Evolutionary conservation across 1,140 invertebrate genomes (phyloP), one percentile per base, ranked within the genome.

Genomic region (Drosophila mayri): DNA sequence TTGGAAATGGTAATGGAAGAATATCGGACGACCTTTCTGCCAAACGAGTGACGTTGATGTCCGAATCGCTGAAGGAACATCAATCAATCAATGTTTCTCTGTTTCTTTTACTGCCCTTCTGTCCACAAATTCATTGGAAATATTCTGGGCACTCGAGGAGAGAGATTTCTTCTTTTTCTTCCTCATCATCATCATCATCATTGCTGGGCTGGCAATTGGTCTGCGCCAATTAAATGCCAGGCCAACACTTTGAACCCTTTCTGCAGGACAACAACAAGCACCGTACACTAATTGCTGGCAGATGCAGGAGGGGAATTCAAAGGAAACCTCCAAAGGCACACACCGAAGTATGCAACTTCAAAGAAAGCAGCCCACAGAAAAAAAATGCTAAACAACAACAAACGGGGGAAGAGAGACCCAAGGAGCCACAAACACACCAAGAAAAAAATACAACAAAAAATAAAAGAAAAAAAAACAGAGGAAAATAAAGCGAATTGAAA

Each of bases 181-280:
- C 41, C 37, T 47, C 55, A 10, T 22, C 25, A 16, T 22, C 41
- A 11, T 43, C 41, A 18, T 44, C 41, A 12, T 44, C 40, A 4
- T 41, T 11, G 2, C 30, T 12, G 49, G 60, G 59, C 75, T 71
- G 61, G 58, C 85, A 88, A 90, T 88, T 88, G 86, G 70, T 73
- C 85, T 81, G 85, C 85, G 82, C 81, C 85, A 88, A 88, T 88
- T 88, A 88, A 88, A 88, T 88, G 85, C 85, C 81, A 85, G 81
- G 74, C 68, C 78, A 88, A 90, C 85, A 88, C 85, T 88, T 88
- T 90, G 86, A 84, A 87, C 68, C 76, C 84, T 60, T 55, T 73
- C 64, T 64, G 60, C 67, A 62, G 80, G 62, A 82, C 62, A 44
- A 66, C 28, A 30, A 30, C 52, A 65, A 58, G 54, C 44, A 66